A percentile compares a stretch with the other conserved stretches of the same genome.
phyloP scores from a whole-genome alignment of 2,113 vertebrate genomes.

The Bombycilla garrulus region DNA sequence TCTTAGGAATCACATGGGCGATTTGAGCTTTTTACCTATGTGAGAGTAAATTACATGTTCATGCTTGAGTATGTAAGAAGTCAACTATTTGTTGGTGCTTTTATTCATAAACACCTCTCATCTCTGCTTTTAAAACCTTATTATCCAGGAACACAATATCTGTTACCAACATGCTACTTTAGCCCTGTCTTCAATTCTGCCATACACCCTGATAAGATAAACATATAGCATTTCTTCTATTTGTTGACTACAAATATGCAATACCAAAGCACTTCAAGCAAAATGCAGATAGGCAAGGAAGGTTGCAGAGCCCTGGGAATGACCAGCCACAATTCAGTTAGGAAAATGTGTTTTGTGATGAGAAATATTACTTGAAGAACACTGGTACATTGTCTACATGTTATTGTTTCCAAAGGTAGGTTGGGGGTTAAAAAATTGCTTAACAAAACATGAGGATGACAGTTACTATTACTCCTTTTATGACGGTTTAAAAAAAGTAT shows the following conservation, averaged over 20 bases:
- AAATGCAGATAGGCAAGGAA: background rate
- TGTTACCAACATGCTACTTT: background rate
- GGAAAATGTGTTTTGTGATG: background rate
- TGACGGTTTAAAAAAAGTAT: background rate
- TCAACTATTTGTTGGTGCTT: background rate
- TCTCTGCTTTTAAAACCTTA: background rate
- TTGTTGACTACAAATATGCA: background rate
- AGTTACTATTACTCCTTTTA: background rate
- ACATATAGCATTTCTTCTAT: background rate
- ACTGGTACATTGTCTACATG: background rate
- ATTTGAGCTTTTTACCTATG: background rate
- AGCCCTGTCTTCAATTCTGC: background rate
- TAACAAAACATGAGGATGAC: background rate
- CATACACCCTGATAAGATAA: accelerated
- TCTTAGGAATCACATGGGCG: background rate
- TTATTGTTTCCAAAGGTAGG: background rate
- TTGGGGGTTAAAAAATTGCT: background rate
- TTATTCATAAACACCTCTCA: background rate
- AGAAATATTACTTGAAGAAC: background rate
- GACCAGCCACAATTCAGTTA: background rate
- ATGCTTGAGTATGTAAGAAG: background rate
- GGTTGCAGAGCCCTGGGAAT: background rate
- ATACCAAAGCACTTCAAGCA: background rate
- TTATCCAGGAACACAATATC: background rate
- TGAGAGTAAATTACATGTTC: background rate